Base-by-base conservation (phyloP, 2,113 vertebrate species). In the Oreocharis arfaki region DNA sequence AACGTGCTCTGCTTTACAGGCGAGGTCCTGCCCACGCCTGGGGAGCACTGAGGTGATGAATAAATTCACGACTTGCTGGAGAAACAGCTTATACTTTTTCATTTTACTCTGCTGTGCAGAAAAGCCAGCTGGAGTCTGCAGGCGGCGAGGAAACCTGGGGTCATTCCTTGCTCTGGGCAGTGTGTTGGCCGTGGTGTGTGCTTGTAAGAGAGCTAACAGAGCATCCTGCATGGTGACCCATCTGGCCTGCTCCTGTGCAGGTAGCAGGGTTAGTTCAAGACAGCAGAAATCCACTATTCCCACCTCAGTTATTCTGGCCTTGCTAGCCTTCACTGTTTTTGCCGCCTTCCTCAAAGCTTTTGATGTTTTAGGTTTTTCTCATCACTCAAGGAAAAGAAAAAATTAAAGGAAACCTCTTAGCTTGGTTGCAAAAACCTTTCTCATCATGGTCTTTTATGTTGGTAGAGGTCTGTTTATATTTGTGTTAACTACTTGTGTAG, bases 151-250 rank as follows among this genome's bases (percentile, higher is more conserved):
- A 89, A 84, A 80, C 22, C 42, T n/a, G 16, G 39, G 55, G 59
- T 42, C 35, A 77, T 22, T 44, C 56, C n/a, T 55, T 17, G 21
- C 49, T 83, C 44, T 11, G 17, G 70, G 53, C 75, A 60, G 32
- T 0, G 1, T 42, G 26, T 82, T 0, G 3, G 35, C n/a, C 0
- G 0, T 13, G 22, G 23, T 24, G 33, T 39, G 19, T 1, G 5
- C 42, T 56, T 61, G 50, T 63, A 21, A n/a, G 1, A 1, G 9
- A 59, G 47, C 28, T 57, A 53, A 35, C 22, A 27, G 4, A 53
- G 75, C 59, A 44, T 68, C 47, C 83, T 95, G 42, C 1, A 0
- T 12, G 69, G 16, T 82, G 87, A 90, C 59, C 65, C 3, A 1
- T 11, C 39, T 33, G 18, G 39, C 10, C 28, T 56, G 44, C 44